Evolutionary conservation across 2,113 vertebrate genomes (phyloP).

Genomic region (Rhombomys opimus): DNA sequence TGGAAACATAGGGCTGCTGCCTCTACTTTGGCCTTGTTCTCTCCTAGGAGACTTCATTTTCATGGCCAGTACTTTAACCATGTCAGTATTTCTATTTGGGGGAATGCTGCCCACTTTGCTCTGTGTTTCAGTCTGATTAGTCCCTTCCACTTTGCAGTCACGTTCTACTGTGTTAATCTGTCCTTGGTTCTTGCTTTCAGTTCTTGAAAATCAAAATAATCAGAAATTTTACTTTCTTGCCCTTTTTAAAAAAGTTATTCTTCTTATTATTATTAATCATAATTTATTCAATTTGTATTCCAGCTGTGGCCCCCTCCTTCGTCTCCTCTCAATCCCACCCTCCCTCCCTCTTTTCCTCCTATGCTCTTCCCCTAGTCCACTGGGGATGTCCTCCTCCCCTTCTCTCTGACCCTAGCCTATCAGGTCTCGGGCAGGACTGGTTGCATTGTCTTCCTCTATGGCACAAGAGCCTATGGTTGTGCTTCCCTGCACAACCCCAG

Average conservation of each 20-base stretch:
- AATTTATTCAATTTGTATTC: no score
- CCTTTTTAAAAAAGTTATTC: not conserved
- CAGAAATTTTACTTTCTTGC: slow-evolving; percentile 8
- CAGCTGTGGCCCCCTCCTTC: no score
- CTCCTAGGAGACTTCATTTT: not conserved
- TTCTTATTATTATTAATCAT: not conserved
- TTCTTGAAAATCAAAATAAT: slow-evolving; percentile 12
- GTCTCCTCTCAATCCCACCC: no score
- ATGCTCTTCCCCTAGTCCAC: no score
- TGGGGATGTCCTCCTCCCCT: no score
- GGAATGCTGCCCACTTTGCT: not conserved
- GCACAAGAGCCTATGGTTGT: no score
- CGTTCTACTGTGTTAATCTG: not conserved
- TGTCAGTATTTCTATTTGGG: not conserved
- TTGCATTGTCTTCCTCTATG: no score
- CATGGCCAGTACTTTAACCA: not conserved
- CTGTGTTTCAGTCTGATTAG: not conserved
- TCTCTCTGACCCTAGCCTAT: no score
- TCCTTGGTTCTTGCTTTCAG: slow-evolving; percentile 21
- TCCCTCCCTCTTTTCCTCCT: no score
- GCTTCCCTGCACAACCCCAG: no score
- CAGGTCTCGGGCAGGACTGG: no score
- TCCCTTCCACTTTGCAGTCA: not conserved
- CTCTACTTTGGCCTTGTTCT: not conserved
- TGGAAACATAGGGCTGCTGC: not conserved